Base-by-base conservation (phyloP, 1,140 invertebrate species). In the Psilanteris sp. region DNA sequence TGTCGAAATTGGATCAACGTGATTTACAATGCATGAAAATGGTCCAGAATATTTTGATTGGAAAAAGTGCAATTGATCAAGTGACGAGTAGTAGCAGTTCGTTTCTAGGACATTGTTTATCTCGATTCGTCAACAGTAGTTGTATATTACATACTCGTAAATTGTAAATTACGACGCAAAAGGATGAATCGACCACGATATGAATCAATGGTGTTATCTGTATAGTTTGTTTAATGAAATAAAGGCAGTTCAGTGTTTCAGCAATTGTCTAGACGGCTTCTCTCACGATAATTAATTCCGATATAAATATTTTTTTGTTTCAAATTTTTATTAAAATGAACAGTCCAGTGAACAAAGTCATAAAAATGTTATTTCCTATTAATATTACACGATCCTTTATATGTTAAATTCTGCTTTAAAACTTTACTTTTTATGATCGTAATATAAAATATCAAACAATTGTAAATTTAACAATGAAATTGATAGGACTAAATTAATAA, bases 71-170 rank as follows among this genome's bases (percentile, higher is more conserved):
- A 39, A 54, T 54, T 24, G 29, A 68, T 48, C 64, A 18, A 48
- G 16, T 11, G 52, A 48, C 32, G 39, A 34, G 34, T 27, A 29
- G 24, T 15, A 6, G 11, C 4, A 9, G 1, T 2, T 7, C 37
- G 29, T 67, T 74, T 66, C 52, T 61, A 32, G 61, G 43, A 67
- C 61, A 50, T 37, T 67, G 43, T 67, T 66, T 61, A 74, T 66
- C 44, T 41, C 13, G 43, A 54, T 50, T 74, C 52, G 54, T 74
- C 61, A 73, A 66, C 52, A 52, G 54, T 46, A 57, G 52, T 52
- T 71, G 44, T 44, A 61, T 37, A 59, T 66, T 74, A 66, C 71
- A 11, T 22, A 66, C 29, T 52, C 52, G 61, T 61, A 67, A 74
- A 74, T 67, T 27, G 36, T 34, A 59, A 64, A 74, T 74, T 66